These are phyloP conservation scores for Gobio gobio DNA, from an alignment of 2,113 vertebrate species.

Conservation along the genomic window DNA sequence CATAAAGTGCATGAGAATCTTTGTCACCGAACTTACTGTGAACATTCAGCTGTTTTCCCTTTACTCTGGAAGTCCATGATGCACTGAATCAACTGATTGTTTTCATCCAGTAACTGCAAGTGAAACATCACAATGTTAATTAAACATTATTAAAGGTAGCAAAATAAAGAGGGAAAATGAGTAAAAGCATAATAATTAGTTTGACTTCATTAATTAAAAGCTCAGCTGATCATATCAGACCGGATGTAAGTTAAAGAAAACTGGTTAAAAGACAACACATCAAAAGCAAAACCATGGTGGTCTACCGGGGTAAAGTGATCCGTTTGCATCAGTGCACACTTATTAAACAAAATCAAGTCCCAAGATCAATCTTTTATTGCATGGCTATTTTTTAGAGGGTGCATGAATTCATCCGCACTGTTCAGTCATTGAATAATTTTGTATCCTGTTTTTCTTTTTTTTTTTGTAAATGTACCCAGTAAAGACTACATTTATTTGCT, in stretches of 20 bases:
- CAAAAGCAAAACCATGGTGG: background rate
- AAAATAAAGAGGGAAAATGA: background rate
- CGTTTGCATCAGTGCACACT: too few species aligned
- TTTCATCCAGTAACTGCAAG: slow-evolving; percentile 97
- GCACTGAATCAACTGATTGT: slow-evolving; percentile 98
- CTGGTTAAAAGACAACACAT: background rate
- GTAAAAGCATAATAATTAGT: background rate
- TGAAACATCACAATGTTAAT: background rate
- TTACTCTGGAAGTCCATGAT: slow-evolving; percentile 99
- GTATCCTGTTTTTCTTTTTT: too few species aligned
- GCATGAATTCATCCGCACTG: too few species aligned
- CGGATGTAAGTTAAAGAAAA: background rate
- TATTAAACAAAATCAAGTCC: too few species aligned
- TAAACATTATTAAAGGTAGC: background rate
- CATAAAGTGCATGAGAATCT: background rate
- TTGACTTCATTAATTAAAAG: background rate
- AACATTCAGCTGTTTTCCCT: slow-evolving; percentile 98
- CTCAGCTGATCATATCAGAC: background rate
- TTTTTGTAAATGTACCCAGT: too few species aligned
- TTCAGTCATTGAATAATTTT: too few species aligned
- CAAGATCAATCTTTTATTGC: too few species aligned
- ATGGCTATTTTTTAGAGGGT: too few species aligned
- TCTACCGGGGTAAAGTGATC: background rate
- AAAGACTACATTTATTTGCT: too few species aligned
- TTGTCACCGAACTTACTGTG: slow-evolving; percentile 85